Conservation (phyloP, 2,113 vertebrate species). For the Delphinapterus leucas region DNA sequence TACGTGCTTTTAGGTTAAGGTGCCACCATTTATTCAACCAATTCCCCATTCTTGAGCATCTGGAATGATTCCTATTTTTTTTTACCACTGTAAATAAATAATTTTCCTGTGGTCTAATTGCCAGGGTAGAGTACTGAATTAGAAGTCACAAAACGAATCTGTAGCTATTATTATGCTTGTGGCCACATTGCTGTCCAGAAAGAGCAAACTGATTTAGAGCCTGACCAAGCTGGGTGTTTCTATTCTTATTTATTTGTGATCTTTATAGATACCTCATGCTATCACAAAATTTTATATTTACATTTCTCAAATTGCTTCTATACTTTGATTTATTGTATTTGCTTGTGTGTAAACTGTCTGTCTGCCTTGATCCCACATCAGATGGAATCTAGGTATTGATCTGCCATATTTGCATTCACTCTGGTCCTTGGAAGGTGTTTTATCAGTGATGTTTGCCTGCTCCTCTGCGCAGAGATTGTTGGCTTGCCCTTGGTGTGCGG, state of each 20-base stretch:
- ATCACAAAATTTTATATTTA: not conserved
- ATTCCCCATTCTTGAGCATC: not conserved
- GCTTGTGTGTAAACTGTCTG: not conserved
- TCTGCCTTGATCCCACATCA: slow-evolving; percentile 26
- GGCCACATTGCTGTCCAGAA: not conserved
- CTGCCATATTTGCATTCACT: not conserved
- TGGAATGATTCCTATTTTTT: not conserved
- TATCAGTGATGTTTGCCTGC: slow-evolving; percentile 1
- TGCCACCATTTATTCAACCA: not conserved
- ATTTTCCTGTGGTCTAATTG: not conserved
- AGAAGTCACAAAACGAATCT: not conserved
- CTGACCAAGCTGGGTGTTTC: not conserved
- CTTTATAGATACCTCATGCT: not conserved
- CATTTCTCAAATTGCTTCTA: not conserved
- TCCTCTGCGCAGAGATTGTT: slow-evolving; percentile 9
- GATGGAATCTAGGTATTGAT: not conserved
- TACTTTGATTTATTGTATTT: not conserved
- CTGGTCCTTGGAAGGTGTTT: not conserved
- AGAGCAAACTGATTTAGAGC: not conserved
- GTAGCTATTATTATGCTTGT: not conserved
- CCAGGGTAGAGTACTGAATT: not conserved
- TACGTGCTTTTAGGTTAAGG: not conserved
- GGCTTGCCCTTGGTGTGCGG: not conserved
- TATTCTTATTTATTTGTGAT: not conserved
- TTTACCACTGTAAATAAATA: not conserved